phyloP scores from a whole-genome alignment of 2,888 invertebrate species.

The Stenodema calcarata region DNA sequence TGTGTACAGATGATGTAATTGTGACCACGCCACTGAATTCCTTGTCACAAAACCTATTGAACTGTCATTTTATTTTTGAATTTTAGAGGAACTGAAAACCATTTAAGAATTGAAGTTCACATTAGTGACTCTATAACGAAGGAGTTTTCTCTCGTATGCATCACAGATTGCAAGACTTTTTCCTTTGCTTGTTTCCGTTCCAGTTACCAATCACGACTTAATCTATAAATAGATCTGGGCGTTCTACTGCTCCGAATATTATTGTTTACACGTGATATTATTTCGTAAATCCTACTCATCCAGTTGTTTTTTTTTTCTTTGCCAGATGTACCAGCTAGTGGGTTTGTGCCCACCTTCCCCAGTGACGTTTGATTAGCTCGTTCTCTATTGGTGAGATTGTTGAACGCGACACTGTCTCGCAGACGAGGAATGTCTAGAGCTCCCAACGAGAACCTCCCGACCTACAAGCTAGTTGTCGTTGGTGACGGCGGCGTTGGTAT shows the following conservation, averaged over 20 bases:
- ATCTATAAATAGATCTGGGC: background rate
- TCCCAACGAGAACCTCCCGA: conserved; percentile 60
- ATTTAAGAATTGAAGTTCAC: too few relatives aligned
- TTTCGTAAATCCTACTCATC: background rate
- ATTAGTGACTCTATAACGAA: too few relatives aligned
- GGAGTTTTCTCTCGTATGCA: too few relatives aligned
- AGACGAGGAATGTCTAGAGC: conserved; percentile 62
- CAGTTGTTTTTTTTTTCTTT: background rate
- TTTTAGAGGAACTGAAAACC: too few relatives aligned
- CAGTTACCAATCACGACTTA: background rate
- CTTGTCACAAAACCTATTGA: too few relatives aligned
- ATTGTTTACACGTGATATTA: background rate
- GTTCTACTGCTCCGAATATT: background rate
- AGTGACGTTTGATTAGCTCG: conserved; percentile 2
- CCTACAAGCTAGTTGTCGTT: conserved; percentile 88
- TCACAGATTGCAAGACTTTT: too few relatives aligned
- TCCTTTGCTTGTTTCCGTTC: too few relatives aligned
- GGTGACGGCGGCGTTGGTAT: conserved; percentile 91
- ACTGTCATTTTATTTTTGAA: too few relatives aligned
- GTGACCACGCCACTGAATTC: too few relatives aligned
- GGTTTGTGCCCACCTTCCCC: background rate
- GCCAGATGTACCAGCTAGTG: conserved; percentile 39
- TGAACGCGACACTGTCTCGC: conserved; percentile 38
- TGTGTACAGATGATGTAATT: too few relatives aligned
- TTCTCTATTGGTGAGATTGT: background rate